Evolutionary conservation across 2,113 vertebrate species (phyloP).

Genomic region (Sebastes fasciatus): DNA sequence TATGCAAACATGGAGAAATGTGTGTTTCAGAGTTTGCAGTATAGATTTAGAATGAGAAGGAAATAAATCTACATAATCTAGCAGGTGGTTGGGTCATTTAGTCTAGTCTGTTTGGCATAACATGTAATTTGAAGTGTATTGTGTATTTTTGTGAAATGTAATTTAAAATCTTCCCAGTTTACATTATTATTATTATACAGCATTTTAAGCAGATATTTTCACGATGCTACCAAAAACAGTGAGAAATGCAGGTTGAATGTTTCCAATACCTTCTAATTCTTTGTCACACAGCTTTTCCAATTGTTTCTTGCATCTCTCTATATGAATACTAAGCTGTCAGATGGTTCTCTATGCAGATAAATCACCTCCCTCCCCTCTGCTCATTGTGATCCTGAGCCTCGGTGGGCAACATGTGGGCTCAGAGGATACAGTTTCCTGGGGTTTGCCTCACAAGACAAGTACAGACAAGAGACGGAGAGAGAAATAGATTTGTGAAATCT

Average conservation of each 20-base stretch:
- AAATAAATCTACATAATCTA: background rate
- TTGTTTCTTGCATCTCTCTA: background rate
- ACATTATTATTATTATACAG: background rate
- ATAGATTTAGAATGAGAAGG: background rate
- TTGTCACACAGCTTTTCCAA: background rate
- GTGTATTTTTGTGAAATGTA: background rate
- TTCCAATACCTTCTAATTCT: background rate
- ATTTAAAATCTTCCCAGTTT: background rate
- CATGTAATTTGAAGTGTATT: background rate
- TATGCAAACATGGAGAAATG: background rate
- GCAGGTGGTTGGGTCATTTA: background rate
- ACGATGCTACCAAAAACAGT: background rate
- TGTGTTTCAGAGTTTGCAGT: background rate
- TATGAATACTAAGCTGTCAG: slow-evolving; percentile 7
- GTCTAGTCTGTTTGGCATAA: background rate
- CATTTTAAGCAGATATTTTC: background rate
- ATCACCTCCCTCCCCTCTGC: slow-evolving; percentile 1
- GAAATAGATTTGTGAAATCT: slow-evolving; percentile 78
- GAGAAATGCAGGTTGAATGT: background rate
- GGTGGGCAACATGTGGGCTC: slow-evolving; percentile 37
- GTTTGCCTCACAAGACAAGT: slow-evolving; percentile 50
- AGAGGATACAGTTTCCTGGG: slow-evolving; percentile 73
- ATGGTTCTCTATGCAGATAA: background rate
- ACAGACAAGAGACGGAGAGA: slow-evolving; percentile 66
- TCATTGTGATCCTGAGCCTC: slow-evolving; percentile 21